A percentile compares a stretch with the other conserved stretches of the same genome.
Conservation (phyloP, 2,888 invertebrate genomes). For the Bedellia somnulentella region DNA sequence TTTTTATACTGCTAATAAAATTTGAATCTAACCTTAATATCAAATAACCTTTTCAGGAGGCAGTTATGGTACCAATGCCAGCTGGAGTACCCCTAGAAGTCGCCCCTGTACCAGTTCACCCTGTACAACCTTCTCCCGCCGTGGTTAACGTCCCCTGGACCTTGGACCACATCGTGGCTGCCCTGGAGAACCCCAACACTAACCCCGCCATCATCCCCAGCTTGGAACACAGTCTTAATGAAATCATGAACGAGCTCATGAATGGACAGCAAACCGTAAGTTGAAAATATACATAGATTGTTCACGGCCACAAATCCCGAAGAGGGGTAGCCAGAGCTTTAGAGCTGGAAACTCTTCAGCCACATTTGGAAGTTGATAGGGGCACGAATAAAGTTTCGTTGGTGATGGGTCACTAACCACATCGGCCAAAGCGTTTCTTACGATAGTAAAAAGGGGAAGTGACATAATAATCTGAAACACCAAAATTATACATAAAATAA, state of each 20-base stretch:
- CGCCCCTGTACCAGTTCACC: not conserved
- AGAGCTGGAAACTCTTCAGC: too few species aligned
- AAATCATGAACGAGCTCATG: constrained; percentile 12
- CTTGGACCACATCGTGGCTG: constrained; percentile 13
- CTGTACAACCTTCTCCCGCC: constrained; percentile 16
- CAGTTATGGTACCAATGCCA: not conserved
- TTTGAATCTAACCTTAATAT: too few species aligned
- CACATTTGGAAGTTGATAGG: too few species aligned
- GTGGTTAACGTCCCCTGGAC: constrained; percentile 14
- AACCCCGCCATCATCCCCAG: constrained; percentile 13
- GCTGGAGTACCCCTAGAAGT: not conserved
- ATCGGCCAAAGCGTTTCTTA: too few species aligned
- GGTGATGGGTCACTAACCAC: too few species aligned
- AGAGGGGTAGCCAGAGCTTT: too few species aligned
- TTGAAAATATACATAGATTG: too few species aligned
- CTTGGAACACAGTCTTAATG: constrained; percentile 16
- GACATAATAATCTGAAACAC: not conserved
- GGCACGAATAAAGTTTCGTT: too few species aligned
- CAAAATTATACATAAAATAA: too few species aligned
- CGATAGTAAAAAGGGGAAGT: too few species aligned
- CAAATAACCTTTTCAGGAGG: not conserved
- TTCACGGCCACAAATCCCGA: too few species aligned
- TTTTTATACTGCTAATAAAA: too few species aligned
- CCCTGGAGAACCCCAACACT: constrained; percentile 12
- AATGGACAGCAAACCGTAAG: constrained; percentile 10